phyloP scores from a whole-genome alignment of 1,140 invertebrate species.

The Polypedilum vanderplanki region DNA sequence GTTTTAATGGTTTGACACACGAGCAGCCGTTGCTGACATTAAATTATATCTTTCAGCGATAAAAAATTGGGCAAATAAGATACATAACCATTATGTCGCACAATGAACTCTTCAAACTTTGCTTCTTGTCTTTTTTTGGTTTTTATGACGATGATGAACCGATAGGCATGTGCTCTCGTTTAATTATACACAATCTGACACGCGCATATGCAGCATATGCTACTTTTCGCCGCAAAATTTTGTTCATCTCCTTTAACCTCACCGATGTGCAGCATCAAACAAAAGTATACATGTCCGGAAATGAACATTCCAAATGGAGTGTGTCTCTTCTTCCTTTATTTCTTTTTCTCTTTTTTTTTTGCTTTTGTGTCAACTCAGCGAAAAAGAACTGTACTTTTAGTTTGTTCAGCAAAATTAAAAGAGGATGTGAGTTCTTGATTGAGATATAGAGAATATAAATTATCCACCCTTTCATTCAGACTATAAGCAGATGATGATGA shows the following conservation, averaged over 20 bases:
- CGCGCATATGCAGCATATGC: slow-evolving; percentile 16
- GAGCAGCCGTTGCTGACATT: neutral
- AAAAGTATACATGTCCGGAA: neutral
- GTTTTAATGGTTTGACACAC: neutral
- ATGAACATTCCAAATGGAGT: slow-evolving; percentile 8
- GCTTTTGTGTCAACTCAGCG: neutral
- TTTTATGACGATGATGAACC: slow-evolving; percentile 7
- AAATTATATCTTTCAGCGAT: neutral
- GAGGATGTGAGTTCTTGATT: neutral
- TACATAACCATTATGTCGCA: neutral
- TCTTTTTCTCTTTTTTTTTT: neutral
- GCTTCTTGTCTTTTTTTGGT: neutral
- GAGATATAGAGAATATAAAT: too few species aligned
- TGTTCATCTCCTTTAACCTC: neutral
- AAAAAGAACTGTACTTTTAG: neutral
- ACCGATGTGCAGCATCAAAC: neutral
- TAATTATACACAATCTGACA: slow-evolving; percentile 29
- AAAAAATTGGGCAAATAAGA: slow-evolving; percentile 5
- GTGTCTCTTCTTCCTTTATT: neutral
- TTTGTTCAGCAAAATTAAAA: neutral
- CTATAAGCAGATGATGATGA: neutral
- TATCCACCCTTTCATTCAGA: neutral
- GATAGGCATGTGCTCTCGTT: slow-evolving; percentile 27
- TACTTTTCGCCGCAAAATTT: neutral
- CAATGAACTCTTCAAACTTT: neutral